Evolutionary conservation across 2,113 vertebrate species (phyloP).

Genomic region (Salvelinus alpinus): DNA sequence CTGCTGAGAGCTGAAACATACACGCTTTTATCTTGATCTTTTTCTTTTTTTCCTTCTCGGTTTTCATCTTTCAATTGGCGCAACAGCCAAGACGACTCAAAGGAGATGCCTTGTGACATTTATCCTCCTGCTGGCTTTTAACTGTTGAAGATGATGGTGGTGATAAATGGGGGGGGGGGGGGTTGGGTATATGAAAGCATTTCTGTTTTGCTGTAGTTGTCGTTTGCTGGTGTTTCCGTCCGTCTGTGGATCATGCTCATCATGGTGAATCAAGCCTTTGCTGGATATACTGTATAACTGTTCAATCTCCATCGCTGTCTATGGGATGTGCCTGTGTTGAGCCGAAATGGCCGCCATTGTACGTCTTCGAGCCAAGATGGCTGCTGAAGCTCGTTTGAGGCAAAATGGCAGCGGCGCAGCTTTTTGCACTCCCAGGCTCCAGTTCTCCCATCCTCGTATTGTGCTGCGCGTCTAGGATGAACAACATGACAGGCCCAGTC

Average conservation of each 20-base stretch:
- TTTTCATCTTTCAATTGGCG: slow-evolving; percentile 42
- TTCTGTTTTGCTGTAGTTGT: no score
- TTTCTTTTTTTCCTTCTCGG: neutral
- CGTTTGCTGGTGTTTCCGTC: slow-evolving; percentile 14
- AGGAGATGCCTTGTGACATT: slow-evolving; percentile 28
- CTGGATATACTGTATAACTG: slow-evolving; percentile 34
- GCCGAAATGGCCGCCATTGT: neutral
- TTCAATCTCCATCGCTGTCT: slow-evolving; percentile 5
- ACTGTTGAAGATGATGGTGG: neutral
- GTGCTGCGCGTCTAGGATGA: neutral
- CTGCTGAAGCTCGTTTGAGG: no score
- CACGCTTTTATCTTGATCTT: neutral
- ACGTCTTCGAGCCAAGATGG: no score
- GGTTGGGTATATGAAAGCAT: no score
- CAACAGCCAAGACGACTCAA: slow-evolving; percentile 37
- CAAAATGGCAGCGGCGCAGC: no score
- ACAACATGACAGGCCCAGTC: neutral
- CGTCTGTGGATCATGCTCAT: slow-evolving; percentile 31
- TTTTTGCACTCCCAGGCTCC: no score
- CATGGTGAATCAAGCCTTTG: slow-evolving; percentile 47
- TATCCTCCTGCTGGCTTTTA: slow-evolving; percentile 18
- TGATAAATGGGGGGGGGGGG: no score
- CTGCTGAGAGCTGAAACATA: slow-evolving; percentile 30
- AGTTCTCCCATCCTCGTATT: neutral
- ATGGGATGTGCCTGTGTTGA: slow-evolving; percentile 50